Percentiles rank a stretch among this genome's conserved stretches.
phyloP scores from a whole-genome alignment of 2,888 invertebrate species.

The Protophormia terraenovae region DNA sequence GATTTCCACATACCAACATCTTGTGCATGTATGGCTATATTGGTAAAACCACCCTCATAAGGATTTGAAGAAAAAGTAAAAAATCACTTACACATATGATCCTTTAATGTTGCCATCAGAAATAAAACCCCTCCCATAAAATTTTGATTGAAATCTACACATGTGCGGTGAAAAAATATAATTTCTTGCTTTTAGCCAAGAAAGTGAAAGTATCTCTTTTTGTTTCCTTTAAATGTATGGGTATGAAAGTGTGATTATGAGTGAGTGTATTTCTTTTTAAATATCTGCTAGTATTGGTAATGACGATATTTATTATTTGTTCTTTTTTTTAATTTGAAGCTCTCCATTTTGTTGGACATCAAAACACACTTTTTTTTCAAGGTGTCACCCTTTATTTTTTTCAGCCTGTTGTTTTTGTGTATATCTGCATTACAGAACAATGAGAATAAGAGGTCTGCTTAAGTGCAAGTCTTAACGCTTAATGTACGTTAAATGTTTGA shows the following conservation, averaged over 20 bases:
- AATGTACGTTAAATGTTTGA: conserved; percentile 29
- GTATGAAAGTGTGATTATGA: background rate
- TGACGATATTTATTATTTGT: conserved; percentile 24
- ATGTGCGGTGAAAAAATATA: conserved; percentile 2
- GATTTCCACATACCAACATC: background rate
- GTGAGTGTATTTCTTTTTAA: background rate
- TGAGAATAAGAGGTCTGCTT: conserved; percentile 22
- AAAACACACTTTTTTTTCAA: conserved; percentile 48
- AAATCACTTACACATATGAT: conserved; percentile 2
- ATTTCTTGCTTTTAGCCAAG: background rate
- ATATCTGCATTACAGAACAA: background rate
- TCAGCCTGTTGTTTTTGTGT: background rate
- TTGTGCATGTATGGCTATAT: background rate
- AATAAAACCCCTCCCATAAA: conserved; percentile 27
- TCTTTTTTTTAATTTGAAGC: background rate
- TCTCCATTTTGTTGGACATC: conserved; percentile 60
- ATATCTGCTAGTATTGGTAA: conserved; percentile 11
- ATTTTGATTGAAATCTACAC: background rate
- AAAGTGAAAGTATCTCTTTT: conserved; percentile 45
- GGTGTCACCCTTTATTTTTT: conserved; percentile 52
- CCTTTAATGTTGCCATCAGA: conserved; percentile 3
- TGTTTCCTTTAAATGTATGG: background rate
- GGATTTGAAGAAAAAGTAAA: background rate
- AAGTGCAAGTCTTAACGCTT: conserved; percentile 60
- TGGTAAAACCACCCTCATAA: conserved; percentile 23